These are phyloP conservation scores for Antheraea assamensis DNA, from an alignment of 2,888 invertebrate genomes.

Conservation along the genomic window DNA sequence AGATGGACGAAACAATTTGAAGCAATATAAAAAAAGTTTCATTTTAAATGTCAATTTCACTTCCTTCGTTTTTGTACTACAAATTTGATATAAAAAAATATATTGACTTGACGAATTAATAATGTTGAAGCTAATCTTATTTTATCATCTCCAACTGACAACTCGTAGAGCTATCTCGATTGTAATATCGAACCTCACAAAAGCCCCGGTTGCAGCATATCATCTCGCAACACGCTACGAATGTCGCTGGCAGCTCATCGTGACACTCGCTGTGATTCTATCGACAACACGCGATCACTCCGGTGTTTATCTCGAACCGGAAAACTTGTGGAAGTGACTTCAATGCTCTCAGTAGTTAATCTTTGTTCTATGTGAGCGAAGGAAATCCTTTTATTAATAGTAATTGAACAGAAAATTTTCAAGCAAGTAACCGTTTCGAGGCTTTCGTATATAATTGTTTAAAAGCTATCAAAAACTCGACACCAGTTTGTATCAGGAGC, in stretches of 20 bases:
- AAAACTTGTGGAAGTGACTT: slow-evolving; percentile 1
- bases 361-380: neutral
- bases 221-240: slow-evolving; percentile 11
- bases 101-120: too few relatives aligned
- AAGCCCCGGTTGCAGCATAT: neutral
- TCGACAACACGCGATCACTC: slow-evolving; percentile 7
- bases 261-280: neutral
- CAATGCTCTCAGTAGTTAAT: neutral
- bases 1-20: too few relatives aligned
- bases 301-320: slow-evolving; percentile 3
- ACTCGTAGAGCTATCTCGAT: neutral
- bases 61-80: too few relatives aligned
- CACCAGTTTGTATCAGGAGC: too few relatives aligned
- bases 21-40: too few relatives aligned
- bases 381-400: neutral
- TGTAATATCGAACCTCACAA: neutral
- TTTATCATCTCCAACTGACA: neutral
- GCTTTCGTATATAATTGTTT: too few relatives aligned
- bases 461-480: too few relatives aligned
- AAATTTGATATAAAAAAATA: too few relatives aligned
- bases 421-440: too few relatives aligned
- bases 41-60: too few relatives aligned
- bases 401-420: neutral
- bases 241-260: neutral
- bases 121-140: too few relatives aligned